Evolutionary conservation across 2,888 invertebrate species (phyloP).

Genomic region (Arenicola marina): DNA sequence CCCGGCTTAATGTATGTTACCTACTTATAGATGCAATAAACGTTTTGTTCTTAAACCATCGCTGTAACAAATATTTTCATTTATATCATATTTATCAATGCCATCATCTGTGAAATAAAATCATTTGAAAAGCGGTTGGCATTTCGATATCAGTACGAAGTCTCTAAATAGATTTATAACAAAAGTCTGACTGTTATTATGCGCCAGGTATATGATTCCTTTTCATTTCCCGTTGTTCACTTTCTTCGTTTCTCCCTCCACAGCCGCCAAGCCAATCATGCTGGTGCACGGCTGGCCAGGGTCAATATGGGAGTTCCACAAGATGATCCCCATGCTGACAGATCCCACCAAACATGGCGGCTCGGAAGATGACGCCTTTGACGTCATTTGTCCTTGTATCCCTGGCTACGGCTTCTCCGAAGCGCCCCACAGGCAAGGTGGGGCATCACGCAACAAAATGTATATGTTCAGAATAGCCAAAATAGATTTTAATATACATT

Average conservation of each 20-base stretch:
- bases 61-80: too few species aligned
- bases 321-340: constrained; percentile 65
- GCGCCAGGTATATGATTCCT: not conserved
- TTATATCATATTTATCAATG: too few species aligned
- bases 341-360: constrained; percentile 8
- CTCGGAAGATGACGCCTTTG: constrained; percentile 39
- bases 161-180: not conserved
- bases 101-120: too few species aligned
- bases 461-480: too few species aligned
- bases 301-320: constrained; percentile 79
- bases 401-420: constrained; percentile 67
- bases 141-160: not conserved
- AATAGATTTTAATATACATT: too few species aligned
- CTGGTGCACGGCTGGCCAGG: constrained; percentile 87
- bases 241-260: not conserved
- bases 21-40: too few species aligned
- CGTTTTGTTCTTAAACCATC: too few species aligned
- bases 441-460: too few species aligned
- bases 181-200: not conserved
- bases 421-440: constrained; percentile 63
- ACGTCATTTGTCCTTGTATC: constrained; percentile 64
- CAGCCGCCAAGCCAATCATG: constrained; percentile 67
- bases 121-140: too few species aligned
- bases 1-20: too few species aligned
- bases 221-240: not conserved